Evolutionary conservation across 2,888 invertebrate genomes (phyloP).

Genomic region (Drosophila maculinotata): DNA sequence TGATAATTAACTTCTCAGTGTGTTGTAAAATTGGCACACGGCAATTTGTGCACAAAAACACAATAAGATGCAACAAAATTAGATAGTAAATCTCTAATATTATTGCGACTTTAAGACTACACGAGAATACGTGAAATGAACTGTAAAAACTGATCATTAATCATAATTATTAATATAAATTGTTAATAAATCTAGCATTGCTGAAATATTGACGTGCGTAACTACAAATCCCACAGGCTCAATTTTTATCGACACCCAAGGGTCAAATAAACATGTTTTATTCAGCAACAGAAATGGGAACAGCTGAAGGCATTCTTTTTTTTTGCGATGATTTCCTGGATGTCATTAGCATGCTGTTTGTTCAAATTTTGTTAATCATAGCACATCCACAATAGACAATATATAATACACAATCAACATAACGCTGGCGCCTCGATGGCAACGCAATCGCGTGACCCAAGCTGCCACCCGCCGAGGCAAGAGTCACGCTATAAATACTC

Average conservation of each 20-base stretch:
- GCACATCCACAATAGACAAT: conserved; percentile 10
- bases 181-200: too few relatives aligned
- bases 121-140: not conserved
- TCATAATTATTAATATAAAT: too few relatives aligned
- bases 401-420: conserved; percentile 6
- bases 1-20: conserved; percentile 62
- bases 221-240: too few relatives aligned
- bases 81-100: conserved; percentile 9
- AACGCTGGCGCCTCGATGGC: conserved; percentile 44
- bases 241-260: too few relatives aligned
- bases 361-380: conserved; percentile 14
- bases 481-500: conserved; percentile 58
- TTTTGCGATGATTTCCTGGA: too few relatives aligned
- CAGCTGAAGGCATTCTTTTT: too few relatives aligned
- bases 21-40: conserved; percentile 42
- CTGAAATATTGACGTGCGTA: too few relatives aligned
- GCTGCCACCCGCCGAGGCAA: conserved; percentile 36
- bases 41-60: conserved; percentile 25
- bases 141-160: not conserved
- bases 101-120: not conserved
- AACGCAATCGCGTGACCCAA: conserved; percentile 59
- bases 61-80: conserved; percentile 25
- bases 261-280: too few relatives aligned
- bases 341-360: conserved; percentile 18
- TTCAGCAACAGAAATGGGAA: too few relatives aligned